Conservation (phyloP, 2,888 invertebrate genomes). For the Synergus gifuensis region DNA sequence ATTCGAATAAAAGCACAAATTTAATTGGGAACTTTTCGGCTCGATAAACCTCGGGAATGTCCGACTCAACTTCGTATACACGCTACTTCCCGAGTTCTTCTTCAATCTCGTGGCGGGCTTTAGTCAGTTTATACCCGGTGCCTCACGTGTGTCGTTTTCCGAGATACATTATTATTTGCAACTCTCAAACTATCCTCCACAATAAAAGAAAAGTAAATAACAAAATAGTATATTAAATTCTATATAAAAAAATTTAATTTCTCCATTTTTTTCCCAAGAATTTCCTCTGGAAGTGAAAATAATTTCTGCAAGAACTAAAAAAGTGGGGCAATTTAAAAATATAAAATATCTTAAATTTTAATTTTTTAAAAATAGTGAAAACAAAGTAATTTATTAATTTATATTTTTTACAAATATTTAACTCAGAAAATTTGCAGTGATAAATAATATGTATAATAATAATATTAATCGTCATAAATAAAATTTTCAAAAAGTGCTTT, state of each 20-base stretch:
- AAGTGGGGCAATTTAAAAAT: too few relatives aligned
- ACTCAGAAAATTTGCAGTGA: background rate
- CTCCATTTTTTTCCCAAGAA: background rate
- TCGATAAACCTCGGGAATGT: slow-evolving; percentile 7
- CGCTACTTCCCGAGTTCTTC: slow-evolving; percentile 69
- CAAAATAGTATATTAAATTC: background rate
- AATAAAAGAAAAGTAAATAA: background rate
- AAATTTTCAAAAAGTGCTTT: background rate
- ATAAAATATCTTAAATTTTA: too few relatives aligned
- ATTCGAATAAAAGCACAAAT: background rate
- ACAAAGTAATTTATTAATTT: too few relatives aligned
- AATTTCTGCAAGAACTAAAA: background rate
- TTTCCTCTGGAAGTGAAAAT: background rate
- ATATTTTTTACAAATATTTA: too few relatives aligned
- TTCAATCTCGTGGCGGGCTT: slow-evolving; percentile 61
- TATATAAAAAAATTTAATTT: background rate
- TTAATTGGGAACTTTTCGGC: background rate
- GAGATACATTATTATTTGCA: slow-evolving; percentile 35
- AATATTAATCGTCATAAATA: too few relatives aligned
- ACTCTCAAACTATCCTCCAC: background rate
- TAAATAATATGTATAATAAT: background rate
- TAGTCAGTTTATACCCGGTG: slow-evolving; percentile 65
- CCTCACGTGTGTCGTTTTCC: slow-evolving; percentile 59
- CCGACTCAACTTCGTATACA: slow-evolving; percentile 52
- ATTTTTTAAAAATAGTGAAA: too few relatives aligned